These are phyloP conservation scores for Kryptopterus vitreolus DNA, from an alignment of 2,797 vertebrate genomes.

Conservation along the genomic window DNA sequence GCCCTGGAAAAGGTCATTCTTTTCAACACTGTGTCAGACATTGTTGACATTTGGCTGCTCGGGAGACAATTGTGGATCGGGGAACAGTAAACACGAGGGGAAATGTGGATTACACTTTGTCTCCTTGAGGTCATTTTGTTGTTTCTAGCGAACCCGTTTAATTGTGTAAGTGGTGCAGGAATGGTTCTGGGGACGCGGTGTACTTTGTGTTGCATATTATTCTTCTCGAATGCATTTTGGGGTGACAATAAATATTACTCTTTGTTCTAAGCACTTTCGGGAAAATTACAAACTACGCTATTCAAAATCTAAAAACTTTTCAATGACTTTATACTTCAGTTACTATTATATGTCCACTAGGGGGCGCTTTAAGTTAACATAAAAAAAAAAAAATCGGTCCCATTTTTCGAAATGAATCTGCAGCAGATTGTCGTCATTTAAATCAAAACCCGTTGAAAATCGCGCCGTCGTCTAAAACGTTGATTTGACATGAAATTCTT, in stretches of 20 bases:
- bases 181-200: not conserved
- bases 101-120: not conserved
- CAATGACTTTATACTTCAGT: too few relatives aligned
- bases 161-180: not conserved
- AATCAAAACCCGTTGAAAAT: too few relatives aligned
- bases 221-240: not conserved
- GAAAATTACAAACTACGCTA: too few relatives aligned
- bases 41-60: conserved; percentile 3
- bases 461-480: too few relatives aligned
- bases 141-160: not conserved
- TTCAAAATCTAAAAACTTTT: too few relatives aligned
- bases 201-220: not conserved
- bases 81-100: conserved; percentile 22
- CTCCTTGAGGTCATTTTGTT: conserved; percentile 5
- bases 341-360: too few relatives aligned
- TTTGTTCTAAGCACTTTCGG: too few relatives aligned
- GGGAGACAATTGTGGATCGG: not conserved
- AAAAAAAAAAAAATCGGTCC: too few relatives aligned
- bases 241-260: not conserved
- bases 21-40: not conserved
- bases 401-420: too few relatives aligned
- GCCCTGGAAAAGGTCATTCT: not conserved
- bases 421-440: too few relatives aligned
- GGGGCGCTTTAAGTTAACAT: too few relatives aligned
- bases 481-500: too few relatives aligned